A percentile compares a stretch with the other conserved stretches of the same genome.
Conservation (phyloP, 2,113 vertebrate species). For the Nothobranchius kuhntae region DNA sequence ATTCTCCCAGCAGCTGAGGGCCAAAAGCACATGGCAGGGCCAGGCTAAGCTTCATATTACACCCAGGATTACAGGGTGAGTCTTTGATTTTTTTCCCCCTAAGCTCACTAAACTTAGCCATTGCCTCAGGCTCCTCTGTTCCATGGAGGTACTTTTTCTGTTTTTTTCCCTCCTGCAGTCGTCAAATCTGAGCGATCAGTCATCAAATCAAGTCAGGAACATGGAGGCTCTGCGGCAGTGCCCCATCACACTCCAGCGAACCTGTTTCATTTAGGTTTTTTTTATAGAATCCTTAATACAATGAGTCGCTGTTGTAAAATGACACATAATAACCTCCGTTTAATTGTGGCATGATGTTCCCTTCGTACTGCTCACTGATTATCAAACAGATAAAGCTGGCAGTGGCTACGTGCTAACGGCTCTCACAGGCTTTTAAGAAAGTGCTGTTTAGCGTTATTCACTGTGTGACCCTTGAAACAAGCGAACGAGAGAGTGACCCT, state of each 20-base stretch:
- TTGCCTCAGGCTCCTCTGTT: constrained; percentile 63
- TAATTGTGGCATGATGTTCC: constrained; percentile 56
- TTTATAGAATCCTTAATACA: constrained; percentile 28
- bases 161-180: constrained; percentile 8
- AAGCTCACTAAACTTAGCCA: constrained; percentile 78
- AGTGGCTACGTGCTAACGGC: constrained; percentile 35
- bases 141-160: constrained; percentile 29
- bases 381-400: constrained; percentile 65
- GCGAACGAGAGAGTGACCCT: constrained; percentile 34
- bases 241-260: not conserved
- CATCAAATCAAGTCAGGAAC: constrained; percentile 34
- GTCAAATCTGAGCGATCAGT: constrained; percentile 41
- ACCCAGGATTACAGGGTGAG: constrained; percentile 77
- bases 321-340: constrained; percentile 47
- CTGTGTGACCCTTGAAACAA: constrained; percentile 63
- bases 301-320: constrained; percentile 32
- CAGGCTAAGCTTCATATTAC: constrained; percentile 77
- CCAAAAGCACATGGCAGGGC: constrained; percentile 67
- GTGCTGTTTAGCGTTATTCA: constrained; percentile 47
- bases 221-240: not conserved
- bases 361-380: constrained; percentile 52
- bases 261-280: constrained; percentile 14
- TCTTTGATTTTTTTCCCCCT: constrained; percentile 72
- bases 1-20: constrained; percentile 68
- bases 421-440: constrained; percentile 61